Base-by-base conservation (phyloP, 2,113 vertebrate genomes). In the Colius striatus region DNA sequence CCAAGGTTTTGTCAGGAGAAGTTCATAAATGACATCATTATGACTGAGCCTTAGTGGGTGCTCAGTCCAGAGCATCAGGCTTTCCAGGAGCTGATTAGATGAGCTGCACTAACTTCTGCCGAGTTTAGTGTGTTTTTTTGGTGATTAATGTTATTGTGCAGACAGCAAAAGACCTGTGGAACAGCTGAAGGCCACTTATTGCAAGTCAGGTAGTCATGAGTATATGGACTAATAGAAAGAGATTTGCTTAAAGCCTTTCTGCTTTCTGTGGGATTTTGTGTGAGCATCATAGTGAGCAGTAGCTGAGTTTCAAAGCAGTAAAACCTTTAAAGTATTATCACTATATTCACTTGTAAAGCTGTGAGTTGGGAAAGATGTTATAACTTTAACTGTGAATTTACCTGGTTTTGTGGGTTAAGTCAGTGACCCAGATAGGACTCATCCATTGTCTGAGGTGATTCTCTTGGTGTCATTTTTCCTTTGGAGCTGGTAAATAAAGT, bases 401-500 rank as follows among this genome's bases (percentile, higher is more conserved):
- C 71, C 84, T 83, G 77, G 36, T 53, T 95, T 66, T n/a, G 34
- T 38, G 86, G 81, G 70, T 68, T 58, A 95, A 90, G 73, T 38
- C 91, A 65, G 68, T 85, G 76, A 94, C 89, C 90, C 91, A 65
- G 78, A 71, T 65, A 76, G 89, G 86, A 94, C 90, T 87, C 94
- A 82, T 84, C 91, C 91, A 8, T 79, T 93, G 95, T 82, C 58
- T 14, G 3, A 84, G 79, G 84, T 47, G 62, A 84, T 90, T 92
- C 81, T 95, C 76, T 50, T 47, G 58, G 84, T 86, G 75, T 90
- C 58, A 0, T 93, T 93, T 94, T 90, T 77, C 76, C 94, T 92
- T 89, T 3, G 2, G 78, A 76, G 84, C 86, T 93, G 92, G 88
- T 95, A 96, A 97, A 95, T 96, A 94, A 96, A 93, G 90, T 71